A percentile compares a stretch with the other conserved stretches of the same genome.
These are phyloP conservation scores for Drosophila bifasciata DNA, from an alignment of 1,140 invertebrate species.

Conservation along the genomic window DNA sequence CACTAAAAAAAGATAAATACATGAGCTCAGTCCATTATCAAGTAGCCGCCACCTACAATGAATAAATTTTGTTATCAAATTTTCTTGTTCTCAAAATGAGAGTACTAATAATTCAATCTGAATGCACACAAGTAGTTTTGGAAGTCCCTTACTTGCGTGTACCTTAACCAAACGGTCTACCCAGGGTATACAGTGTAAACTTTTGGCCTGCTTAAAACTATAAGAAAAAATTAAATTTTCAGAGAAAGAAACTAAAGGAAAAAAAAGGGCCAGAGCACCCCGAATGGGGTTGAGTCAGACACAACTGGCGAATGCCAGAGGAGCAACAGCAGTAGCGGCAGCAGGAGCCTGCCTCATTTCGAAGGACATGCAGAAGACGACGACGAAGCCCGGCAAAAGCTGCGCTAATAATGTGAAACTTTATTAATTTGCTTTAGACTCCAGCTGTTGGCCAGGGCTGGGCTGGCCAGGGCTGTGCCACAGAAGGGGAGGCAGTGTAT, in stretches of 20 bases:
- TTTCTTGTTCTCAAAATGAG: too few relatives aligned
- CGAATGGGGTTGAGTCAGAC: constrained; percentile 22
- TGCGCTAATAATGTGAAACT: constrained; percentile 73
- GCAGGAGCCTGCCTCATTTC: constrained; percentile 12
- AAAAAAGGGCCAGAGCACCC: constrained; percentile 13
- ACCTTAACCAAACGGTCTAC: too few relatives aligned
- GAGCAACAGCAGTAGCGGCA: background rate
- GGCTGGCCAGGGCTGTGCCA: background rate
- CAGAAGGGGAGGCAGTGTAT: too few relatives aligned
- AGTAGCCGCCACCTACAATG: too few relatives aligned
- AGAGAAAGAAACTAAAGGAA: background rate
- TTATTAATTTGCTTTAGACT: constrained; percentile 71
- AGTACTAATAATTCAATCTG: too few relatives aligned
- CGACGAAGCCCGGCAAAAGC: constrained; percentile 24
- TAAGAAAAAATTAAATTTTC: constrained; percentile 44
- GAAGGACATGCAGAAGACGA: constrained; percentile 15
- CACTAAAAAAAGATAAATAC: too few relatives aligned
- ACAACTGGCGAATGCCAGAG: constrained; percentile 17
- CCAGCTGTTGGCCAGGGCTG: constrained; percentile 42
- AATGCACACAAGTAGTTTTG: too few relatives aligned
- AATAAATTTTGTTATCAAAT: too few relatives aligned
- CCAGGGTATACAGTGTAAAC: constrained; percentile 21
- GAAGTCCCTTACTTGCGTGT: too few relatives aligned
- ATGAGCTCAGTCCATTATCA: too few relatives aligned
- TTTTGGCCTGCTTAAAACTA: constrained; percentile 51